These are phyloP conservation scores for Cerastis rubricosa DNA, from an alignment of 2,888 invertebrate species.

Conservation along the genomic window DNA sequence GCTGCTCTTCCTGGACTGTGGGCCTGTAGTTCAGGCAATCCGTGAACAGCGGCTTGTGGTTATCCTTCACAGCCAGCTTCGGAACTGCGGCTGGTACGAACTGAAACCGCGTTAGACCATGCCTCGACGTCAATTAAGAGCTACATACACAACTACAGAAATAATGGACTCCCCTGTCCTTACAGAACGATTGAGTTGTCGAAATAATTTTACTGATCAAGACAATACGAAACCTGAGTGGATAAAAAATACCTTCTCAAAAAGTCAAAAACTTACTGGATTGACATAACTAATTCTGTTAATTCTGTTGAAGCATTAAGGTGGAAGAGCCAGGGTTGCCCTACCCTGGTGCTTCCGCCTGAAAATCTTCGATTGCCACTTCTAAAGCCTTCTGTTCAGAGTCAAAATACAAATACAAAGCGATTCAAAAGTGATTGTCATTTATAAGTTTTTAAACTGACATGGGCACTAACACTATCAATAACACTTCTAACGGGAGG, in stretches of 20 bases:
- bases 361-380: too few species aligned
- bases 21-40: conserved; percentile 96
- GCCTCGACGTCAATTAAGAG: conserved; percentile 76
- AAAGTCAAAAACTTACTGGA: too few species aligned
- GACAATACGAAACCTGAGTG: not conserved
- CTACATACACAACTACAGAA: conserved; percentile 50
- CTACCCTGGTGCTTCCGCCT: too few species aligned
- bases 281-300: too few species aligned
- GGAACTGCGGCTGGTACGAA: conserved; percentile 79
- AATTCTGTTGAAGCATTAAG: too few species aligned
- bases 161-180: conserved; percentile 40
- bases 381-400: not conserved
- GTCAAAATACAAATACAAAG: not conserved
- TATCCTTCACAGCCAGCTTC: conserved; percentile 91
- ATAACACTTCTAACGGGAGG: too few species aligned
- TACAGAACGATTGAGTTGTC: not conserved
- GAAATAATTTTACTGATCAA: not conserved
- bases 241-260: too few species aligned
- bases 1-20: conserved; percentile 94
- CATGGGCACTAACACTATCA: too few species aligned
- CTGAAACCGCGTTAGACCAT: conserved; percentile 82
- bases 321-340: too few species aligned
- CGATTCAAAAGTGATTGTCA: too few species aligned
- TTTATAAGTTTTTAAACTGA: too few species aligned
- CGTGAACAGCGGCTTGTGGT: conserved; percentile 96